phyloP scores from a whole-genome alignment of 2,113 vertebrate species.

The Tor tambroides region DNA sequence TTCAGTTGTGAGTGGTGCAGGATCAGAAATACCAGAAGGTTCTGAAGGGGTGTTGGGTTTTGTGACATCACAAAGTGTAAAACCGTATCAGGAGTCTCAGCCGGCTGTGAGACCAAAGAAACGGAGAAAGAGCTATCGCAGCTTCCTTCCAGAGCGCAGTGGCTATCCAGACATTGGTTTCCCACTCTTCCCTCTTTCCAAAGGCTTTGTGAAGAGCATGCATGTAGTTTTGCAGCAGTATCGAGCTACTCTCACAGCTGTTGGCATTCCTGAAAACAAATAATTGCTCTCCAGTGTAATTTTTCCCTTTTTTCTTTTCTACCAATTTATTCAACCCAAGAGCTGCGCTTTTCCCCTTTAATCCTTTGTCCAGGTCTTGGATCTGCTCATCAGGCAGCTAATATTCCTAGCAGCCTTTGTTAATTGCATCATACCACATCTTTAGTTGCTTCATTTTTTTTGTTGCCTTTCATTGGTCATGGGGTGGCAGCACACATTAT shows the following conservation, averaged over 20 bases:
- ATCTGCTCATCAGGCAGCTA: neutral
- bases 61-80: constrained; percentile 68
- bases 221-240: constrained; percentile 91
- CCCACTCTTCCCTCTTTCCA: constrained; percentile 96
- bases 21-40: neutral
- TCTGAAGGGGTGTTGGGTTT: constrained; percentile 62
- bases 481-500: neutral
- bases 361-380: neutral
- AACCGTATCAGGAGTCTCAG: constrained; percentile 72
- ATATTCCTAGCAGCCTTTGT: constrained; percentile 31
- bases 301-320: neutral
- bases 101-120: constrained; percentile 97
- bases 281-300: constrained; percentile 58
- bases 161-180: constrained; percentile 98
- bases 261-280: constrained; percentile 88
- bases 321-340: neutral
- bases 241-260: constrained; percentile 85
- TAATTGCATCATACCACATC: constrained; percentile 1
- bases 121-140: constrained; percentile 97
- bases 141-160: constrained; percentile 94
- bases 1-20: constrained; percentile 63
- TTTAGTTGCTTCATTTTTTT: neutral
- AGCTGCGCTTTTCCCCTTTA: constrained; percentile 39
- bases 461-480: neutral
- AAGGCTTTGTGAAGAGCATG: constrained; percentile 97